Percentiles rank a stretch among this genome's conserved stretches.
phyloP scores from a whole-genome alignment of 2,797 vertebrate genomes.

The Hipposideros larvatus region DNA sequence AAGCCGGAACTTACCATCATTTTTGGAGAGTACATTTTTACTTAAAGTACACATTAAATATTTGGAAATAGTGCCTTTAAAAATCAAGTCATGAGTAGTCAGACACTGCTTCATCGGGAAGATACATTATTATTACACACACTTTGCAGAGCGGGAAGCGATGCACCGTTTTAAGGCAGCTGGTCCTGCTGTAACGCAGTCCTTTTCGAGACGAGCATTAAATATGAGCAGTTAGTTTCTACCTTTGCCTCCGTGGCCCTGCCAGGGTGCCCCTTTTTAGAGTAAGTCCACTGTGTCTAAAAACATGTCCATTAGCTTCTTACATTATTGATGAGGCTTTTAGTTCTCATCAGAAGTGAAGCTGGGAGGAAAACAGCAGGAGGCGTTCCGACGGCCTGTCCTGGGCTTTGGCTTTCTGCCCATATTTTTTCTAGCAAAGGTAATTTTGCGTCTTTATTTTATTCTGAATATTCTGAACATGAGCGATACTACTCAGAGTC shows the following conservation, averaged over 20 bases:
- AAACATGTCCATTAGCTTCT: slow-evolving; percentile 81
- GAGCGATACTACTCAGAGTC: no score
- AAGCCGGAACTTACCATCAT: neutral
- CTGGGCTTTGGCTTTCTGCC: neutral
- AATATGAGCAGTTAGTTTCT: slow-evolving; percentile 21
- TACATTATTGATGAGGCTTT: slow-evolving; percentile 88
- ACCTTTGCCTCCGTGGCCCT: slow-evolving; percentile 30
- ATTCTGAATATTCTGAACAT: no score
- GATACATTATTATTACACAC: neutral
- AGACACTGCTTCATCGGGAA: neutral
- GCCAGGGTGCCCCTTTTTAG: neutral
- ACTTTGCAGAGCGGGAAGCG: neutral
- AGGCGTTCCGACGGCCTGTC: neutral
- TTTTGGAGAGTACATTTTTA: neutral
- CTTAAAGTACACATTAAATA: neutral
- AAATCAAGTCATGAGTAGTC: neutral
- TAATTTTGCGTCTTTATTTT: no score
- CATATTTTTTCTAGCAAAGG: slow-evolving; percentile 47
- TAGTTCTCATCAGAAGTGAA: slow-evolving; percentile 77
- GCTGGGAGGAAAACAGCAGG: slow-evolving; percentile 56
- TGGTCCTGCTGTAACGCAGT: no score
- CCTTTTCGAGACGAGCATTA: neutral
- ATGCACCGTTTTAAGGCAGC: neutral
- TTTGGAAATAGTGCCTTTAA: neutral
- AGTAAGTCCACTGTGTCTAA: slow-evolving; percentile 64